Percentiles rank a stretch among this genome's conserved stretches.
phyloP scores from a whole-genome alignment of 1,140 invertebrate genomes.

The Alviniconcha marisindica region DNA sequence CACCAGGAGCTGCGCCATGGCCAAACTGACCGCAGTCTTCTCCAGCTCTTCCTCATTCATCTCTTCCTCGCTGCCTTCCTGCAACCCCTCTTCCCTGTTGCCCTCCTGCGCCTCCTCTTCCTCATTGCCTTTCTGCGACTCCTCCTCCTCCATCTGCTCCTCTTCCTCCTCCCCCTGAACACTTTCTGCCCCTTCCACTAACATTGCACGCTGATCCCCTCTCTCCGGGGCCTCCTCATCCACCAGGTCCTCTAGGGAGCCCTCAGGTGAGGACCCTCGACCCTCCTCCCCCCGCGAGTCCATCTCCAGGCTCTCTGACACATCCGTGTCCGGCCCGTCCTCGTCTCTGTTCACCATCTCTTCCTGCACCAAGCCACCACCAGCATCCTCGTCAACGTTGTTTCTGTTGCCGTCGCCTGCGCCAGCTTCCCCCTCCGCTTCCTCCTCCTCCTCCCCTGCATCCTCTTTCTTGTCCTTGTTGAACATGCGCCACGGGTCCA shows the following conservation, averaged over 20 bases:
- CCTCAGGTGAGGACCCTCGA: not conserved
- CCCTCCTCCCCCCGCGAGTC: constrained; percentile 33
- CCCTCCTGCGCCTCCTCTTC: constrained; percentile 75
- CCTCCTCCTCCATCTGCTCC: constrained; percentile 35
- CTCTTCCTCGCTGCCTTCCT: constrained; percentile 50
- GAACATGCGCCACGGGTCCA: constrained; percentile 71
- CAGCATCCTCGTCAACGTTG: not conserved
- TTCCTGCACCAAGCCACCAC: not conserved
- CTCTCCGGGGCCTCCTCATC: constrained; percentile 46
- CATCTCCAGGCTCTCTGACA: constrained; percentile 45
- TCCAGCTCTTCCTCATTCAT: constrained; percentile 59
- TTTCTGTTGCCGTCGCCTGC: no score
- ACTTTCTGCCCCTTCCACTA: constrained; percentile 67
- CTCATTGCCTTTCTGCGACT: no score
- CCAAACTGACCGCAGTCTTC: constrained; percentile 70
- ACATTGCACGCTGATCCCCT: constrained; percentile 16
- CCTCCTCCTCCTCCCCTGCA: constrained; percentile 8
- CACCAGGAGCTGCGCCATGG: constrained; percentile 64
- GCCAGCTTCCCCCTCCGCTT: not conserved
- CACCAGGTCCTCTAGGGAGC: constrained; percentile 42
- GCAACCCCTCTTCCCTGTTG: constrained; percentile 46
- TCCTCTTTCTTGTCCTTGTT: constrained; percentile 55
- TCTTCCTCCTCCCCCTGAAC: constrained; percentile 78
- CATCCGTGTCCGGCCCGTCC: constrained; percentile 40
- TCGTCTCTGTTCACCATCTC: constrained; percentile 20